Evolutionary conservation across 2,888 invertebrate species (phyloP), one percentile per base, ranked within the genome.

Genomic region (Spisula subtruncata): DNA sequence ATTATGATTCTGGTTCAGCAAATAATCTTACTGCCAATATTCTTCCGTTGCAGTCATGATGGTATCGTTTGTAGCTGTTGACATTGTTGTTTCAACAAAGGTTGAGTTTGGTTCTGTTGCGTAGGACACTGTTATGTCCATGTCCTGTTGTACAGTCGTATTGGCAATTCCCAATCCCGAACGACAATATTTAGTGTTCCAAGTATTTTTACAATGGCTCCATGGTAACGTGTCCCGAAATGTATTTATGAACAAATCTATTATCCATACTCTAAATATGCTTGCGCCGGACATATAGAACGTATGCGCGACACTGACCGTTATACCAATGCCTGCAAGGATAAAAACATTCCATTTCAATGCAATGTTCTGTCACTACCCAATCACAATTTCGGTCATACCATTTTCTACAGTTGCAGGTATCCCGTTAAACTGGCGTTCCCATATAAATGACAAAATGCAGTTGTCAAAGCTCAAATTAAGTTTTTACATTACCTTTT

Each of bases 191-290:
- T 12, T 41, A 0, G 86, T 86, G 32, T 89, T 89, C 89, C 89
- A 89, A 1, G 51, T 46, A 29, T 89, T 86, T 32, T 79, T 18
- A 25, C 89, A 89, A 12, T 56, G 41, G 8, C 79, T 35, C 86
- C 86, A 89, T 16, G 89, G 89, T 25, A 89, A 35, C 18, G 89
- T 83, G n/a, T 83, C 41, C 29, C 41, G 82, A 51, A 89, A 89
- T 2, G 86, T n/a, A n/a, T 86, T 29, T 4, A 89, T n/a, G 12
- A 89, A 16, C n/a, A 86, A 89, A 32, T 83, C 79, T 0, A 82
- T 46, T 46, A 89, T 20, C 89, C 89, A 89, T 66, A 83, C 83
- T 25, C 89, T 41, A 10, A 89, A 82, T 32, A 89, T 60, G 46
- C 81, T 83, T 32, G 81, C 32, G 1, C 89, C 89, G 14, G 66